Evolutionary conservation across 1,140 invertebrate species (phyloP).

Genomic region (Drosophila suzukii): DNA sequence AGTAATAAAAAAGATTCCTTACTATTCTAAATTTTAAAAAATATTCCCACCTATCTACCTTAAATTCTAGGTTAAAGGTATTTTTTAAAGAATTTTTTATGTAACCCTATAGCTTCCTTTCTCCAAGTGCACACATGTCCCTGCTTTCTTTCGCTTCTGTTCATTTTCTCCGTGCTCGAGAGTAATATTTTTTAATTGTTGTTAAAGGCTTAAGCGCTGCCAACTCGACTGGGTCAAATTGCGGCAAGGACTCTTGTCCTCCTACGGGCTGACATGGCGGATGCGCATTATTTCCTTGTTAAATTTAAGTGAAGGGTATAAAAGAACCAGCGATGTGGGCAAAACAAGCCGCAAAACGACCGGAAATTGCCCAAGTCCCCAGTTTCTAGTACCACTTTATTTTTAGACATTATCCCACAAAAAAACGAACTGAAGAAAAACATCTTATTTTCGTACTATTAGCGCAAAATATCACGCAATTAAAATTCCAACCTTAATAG

Average conservation of each 20-base stretch:
- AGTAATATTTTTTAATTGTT: slow-evolving; percentile 79
- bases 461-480: slow-evolving; percentile 32
- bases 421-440: slow-evolving; percentile 9
- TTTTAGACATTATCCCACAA: slow-evolving; percentile 41
- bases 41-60: too few species aligned
- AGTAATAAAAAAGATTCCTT: background rate
- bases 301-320: slow-evolving; percentile 27
- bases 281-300: slow-evolving; percentile 42
- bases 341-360: slow-evolving; percentile 16
- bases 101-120: background rate
- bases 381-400: slow-evolving; percentile 17
- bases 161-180: slow-evolving; percentile 32
- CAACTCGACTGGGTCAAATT: slow-evolving; percentile 35
- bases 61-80: too few species aligned
- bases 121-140: slow-evolving; percentile 17
- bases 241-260: slow-evolving; percentile 32
- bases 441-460: slow-evolving; percentile 41
- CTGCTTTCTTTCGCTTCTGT: slow-evolving; percentile 20
- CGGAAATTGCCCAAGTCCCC: slow-evolving; percentile 44
- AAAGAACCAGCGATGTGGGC: background rate
- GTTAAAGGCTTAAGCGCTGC: slow-evolving; percentile 73
- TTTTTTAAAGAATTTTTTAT: background rate
- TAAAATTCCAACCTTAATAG: slow-evolving; percentile 55
- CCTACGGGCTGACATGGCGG: slow-evolving; percentile 23
- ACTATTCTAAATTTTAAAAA: background rate